A percentile compares a stretch with the other conserved stretches of the same genome.
Evolutionary conservation across 1,140 invertebrate genomes (phyloP).

Genomic region (Achatina immaculata): DNA sequence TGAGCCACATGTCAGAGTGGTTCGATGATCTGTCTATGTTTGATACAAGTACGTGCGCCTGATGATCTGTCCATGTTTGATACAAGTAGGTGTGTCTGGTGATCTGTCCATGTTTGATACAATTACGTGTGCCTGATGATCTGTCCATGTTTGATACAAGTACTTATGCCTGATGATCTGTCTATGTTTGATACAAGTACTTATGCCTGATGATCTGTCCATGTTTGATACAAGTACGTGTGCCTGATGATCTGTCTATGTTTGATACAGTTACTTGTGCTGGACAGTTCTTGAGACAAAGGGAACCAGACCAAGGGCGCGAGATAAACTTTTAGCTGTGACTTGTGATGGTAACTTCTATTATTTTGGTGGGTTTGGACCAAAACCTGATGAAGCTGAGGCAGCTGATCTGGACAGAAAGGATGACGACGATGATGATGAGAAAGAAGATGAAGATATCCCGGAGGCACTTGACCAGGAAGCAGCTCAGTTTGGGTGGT

Average conservation of each 20-base stretch:
- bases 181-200: constrained; percentile 65
- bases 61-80: too few relatives aligned
- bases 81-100: too few relatives aligned
- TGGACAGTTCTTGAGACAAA: constrained; percentile 55
- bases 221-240: too few relatives aligned
- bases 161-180: constrained; percentile 64
- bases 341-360: constrained; percentile 62
- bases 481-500: constrained; percentile 69
- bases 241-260: too few relatives aligned
- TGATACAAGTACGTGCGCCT: constrained; percentile 61
- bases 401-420: constrained; percentile 32
- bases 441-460: constrained; percentile 54
- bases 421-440: constrained; percentile 55
- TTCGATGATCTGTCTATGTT: constrained; percentile 61
- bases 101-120: too few relatives aligned
- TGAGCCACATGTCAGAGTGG: constrained; percentile 66
- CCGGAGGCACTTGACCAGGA: constrained; percentile 54
- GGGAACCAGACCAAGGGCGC: constrained; percentile 54
- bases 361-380: constrained; percentile 70
- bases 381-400: constrained; percentile 52
- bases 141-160: too few relatives aligned
- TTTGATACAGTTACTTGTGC: constrained; percentile 50
- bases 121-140: too few relatives aligned
- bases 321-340: constrained; percentile 65
- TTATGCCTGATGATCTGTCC: too few relatives aligned